Conservation (phyloP, 2,113 vertebrate species). For the Smithornis capensis region DNA sequence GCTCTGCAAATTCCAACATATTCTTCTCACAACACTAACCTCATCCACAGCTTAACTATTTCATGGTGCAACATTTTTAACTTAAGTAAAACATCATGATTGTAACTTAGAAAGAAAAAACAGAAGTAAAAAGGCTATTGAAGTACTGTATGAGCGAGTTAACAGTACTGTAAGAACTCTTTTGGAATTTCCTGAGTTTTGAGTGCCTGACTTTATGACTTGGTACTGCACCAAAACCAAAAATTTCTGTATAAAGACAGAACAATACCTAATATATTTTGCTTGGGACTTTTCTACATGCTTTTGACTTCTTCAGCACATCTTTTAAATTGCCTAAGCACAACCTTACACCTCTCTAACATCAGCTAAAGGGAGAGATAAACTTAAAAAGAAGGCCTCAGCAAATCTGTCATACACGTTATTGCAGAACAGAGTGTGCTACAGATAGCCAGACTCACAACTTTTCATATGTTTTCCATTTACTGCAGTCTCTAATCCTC, state of each 20-base stretch:
- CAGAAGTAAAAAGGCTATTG: neutral
- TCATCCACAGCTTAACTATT: neutral
- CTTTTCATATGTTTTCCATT: neutral
- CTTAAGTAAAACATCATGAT: neutral
- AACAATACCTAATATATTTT: neutral
- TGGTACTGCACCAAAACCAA: slow-evolving; percentile 1
- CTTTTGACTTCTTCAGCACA: neutral
- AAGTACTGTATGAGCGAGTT: neutral
- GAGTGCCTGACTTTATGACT: slow-evolving; percentile 17
- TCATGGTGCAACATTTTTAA: neutral
- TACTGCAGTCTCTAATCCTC: neutral
- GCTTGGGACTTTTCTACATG: neutral
- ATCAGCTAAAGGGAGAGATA: neutral
- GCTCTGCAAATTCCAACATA: neutral
- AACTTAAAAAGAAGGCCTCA: neutral
- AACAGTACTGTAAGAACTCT: neutral
- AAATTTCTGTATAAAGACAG: neutral
- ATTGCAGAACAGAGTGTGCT: neutral
- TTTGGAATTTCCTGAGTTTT: slow-evolving; percentile 44
- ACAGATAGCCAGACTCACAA: neutral
- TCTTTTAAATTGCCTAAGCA: neutral
- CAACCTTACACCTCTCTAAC: neutral
- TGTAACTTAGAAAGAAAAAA: slow-evolving; percentile 7
- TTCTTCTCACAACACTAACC: neutral
- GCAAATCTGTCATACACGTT: neutral